Percentiles rank a stretch among this genome's conserved stretches.
phyloP scores from a whole-genome alignment of 1,140 invertebrate species.

The Caerostris extrusa region DNA sequence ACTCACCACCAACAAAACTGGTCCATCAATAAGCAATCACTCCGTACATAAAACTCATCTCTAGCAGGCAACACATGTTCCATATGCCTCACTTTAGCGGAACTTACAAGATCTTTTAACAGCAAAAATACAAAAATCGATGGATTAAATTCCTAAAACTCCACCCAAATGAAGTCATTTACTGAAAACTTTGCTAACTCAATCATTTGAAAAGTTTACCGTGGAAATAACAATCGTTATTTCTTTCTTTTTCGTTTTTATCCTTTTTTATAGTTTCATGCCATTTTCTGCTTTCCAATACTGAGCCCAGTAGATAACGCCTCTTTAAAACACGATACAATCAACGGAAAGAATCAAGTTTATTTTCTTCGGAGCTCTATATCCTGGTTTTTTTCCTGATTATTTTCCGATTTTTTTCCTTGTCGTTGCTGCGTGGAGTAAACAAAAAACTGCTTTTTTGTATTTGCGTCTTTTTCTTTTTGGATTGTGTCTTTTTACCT shows the following conservation, averaged over 20 bases:
- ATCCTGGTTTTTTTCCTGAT: constrained; percentile 50
- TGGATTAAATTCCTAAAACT: constrained; percentile 58
- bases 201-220: constrained; percentile 54
- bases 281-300: constrained; percentile 8
- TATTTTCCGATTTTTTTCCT: constrained; percentile 61
- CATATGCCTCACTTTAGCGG: too few relatives aligned
- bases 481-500: constrained; percentile 23
- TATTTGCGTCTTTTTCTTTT: background rate
- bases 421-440: constrained; percentile 1
- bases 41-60: background rate
- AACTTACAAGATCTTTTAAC: background rate
- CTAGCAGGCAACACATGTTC: background rate
- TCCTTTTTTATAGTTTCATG: background rate
- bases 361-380: constrained; percentile 62
- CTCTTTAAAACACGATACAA: constrained; percentile 66
- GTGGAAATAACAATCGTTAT: constrained; percentile 9
- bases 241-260: background rate
- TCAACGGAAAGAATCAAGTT: constrained; percentile 25
- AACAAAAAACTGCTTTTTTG: constrained; percentile 13
- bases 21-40: constrained; percentile 50
- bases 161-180: constrained; percentile 46
- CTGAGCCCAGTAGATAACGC: constrained; percentile 33
- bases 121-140: constrained; percentile 49
- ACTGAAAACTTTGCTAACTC: constrained; percentile 33
- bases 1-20: background rate